Evolutionary conservation across 2,888 invertebrate species (phyloP), one percentile per base, ranked within the genome.

Genomic region (Lithosia quadra): DNA sequence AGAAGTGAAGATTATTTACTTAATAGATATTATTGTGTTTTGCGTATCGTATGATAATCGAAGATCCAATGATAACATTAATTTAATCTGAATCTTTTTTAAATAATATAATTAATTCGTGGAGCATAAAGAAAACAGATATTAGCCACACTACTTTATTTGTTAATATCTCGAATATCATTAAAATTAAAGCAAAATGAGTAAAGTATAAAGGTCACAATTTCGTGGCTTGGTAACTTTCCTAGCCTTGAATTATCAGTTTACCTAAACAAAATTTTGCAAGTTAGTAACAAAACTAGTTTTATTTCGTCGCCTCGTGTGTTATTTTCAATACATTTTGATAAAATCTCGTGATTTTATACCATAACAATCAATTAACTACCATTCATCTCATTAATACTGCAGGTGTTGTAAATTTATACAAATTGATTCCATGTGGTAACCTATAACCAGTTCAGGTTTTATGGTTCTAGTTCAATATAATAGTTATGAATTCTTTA

Each of bases 361-460:
- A 67, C 73, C 69, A 80, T 80, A 83, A 79, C 81, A 84, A 86
- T 86, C 79, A 84, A 81, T 82, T 82, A 81, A 82, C 82, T 76
- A 76, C 76, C 72, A 78, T 77, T 77, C 69, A 78, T 84, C 74
- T 84, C 68, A 84, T 86, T 82, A 83, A 76, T 83, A 82, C 78
- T 89, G 87, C 90, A 91, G 89, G 88, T 91, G 89, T 88, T 84
- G 78, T 80, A 85, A 88, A 91, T 89, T 88, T 88, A 91, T 88
- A 83, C 85, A 86, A 88, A 89, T 86, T 70, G 77, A 86, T 87
- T 87, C 82, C 49, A 73, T 68, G 73, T 74, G 72, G 71, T 64
- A 73, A 67, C 71, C 68, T 9, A 79, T 72, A 73, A 64, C 68
- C 68, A 65, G 63, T 78, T 76, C 75, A 73, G 62, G 72, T 78